These are phyloP conservation scores for Megastigmus dorsalis DNA, from an alignment of 2,888 invertebrate species.

Conservation along the genomic window DNA sequence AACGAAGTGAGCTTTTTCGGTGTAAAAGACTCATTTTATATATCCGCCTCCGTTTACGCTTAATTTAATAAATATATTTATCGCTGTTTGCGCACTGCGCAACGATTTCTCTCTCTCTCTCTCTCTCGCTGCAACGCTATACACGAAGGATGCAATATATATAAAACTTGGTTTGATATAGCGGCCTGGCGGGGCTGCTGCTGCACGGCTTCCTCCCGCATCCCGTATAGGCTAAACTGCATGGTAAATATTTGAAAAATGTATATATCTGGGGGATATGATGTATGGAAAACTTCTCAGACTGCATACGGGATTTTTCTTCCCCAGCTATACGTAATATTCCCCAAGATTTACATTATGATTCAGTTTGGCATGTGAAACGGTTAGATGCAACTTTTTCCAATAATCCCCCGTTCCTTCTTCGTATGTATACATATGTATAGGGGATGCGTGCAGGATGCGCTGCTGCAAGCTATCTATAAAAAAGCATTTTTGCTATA, in stretches of 20 bases:
- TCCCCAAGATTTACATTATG: not conserved
- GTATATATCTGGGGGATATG: not conserved
- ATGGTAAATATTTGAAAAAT: slow-evolving; percentile 11
- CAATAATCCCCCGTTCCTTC: not conserved
- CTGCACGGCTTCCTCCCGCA: not conserved
- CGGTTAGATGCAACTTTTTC: slow-evolving; percentile 56
- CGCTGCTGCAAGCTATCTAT: too few species aligned
- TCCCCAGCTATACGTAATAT: not conserved
- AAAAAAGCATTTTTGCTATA: not conserved
- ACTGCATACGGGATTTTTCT: too few species aligned
- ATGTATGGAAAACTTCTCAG: not conserved
- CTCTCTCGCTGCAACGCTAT: too few species aligned
- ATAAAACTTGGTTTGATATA: not conserved
- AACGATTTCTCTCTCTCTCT: too few species aligned
- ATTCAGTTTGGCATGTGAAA: not conserved
- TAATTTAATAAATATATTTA: too few species aligned
- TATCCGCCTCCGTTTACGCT: too few species aligned
- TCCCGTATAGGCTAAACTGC: not conserved
- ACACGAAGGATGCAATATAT: too few species aligned
- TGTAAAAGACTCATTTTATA: too few species aligned
- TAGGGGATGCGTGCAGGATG: not conserved
- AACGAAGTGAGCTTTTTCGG: too few species aligned
- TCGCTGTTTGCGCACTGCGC: too few species aligned
- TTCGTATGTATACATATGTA: not conserved
- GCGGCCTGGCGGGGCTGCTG: too few species aligned